These are phyloP conservation scores for Rhipidura dahli DNA, from an alignment of 2,113 vertebrate species.

Conservation along the genomic window DNA sequence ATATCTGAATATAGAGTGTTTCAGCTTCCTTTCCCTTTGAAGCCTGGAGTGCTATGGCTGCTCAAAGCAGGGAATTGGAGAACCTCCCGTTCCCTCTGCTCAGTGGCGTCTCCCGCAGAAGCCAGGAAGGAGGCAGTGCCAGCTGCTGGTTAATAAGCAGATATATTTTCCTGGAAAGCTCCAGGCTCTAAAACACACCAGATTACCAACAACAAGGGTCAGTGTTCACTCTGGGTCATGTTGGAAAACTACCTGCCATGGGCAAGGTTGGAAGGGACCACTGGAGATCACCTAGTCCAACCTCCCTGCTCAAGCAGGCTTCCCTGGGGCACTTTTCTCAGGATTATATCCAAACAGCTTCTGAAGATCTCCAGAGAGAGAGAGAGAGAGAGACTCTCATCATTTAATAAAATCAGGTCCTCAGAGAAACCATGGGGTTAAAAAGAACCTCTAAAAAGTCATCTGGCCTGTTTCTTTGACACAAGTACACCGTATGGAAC, in stretches of 20 bases:
- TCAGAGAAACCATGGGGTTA: neutral
- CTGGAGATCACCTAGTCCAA: neutral
- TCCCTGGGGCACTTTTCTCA: neutral
- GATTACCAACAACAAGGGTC: neutral
- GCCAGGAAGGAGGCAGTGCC: neutral
- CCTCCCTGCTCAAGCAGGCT: neutral
- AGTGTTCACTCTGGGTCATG: neutral
- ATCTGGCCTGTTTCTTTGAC: neutral
- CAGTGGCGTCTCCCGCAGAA: neutral
- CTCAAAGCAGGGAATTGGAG: neutral
- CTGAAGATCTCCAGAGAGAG: neutral
- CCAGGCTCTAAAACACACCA: neutral
- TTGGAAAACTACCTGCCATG: neutral
- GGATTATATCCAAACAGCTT: neutral
- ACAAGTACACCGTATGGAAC: neutral
- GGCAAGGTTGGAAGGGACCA: neutral
- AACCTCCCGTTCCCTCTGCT: neutral
- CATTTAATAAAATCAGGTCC: neutral
- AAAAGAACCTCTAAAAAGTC: neutral
- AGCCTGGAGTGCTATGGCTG: neutral
- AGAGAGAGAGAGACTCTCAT: neutral
- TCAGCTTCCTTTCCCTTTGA: neutral
- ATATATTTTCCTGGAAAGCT: neutral
- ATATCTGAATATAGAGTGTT: neutral
- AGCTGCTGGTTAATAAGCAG: neutral